Conservation (phyloP, 2,888 invertebrate species). For the Drosophila quinaria region DNA sequence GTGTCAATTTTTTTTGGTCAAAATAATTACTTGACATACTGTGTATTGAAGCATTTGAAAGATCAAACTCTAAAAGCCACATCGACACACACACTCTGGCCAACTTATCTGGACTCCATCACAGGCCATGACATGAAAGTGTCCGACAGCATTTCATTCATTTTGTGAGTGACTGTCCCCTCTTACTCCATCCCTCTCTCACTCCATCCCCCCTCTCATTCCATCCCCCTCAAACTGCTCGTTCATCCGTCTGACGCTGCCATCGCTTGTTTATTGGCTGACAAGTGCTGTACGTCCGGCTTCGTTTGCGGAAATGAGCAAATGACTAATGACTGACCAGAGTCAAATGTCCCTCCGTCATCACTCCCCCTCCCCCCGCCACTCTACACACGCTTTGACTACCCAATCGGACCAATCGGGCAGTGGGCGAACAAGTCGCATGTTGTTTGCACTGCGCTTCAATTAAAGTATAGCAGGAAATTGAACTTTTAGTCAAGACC, state of each 20-base stretch:
- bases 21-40: no score
- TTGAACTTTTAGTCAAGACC: slow-evolving; percentile 75
- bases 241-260: slow-evolving; percentile 27
- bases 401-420: slow-evolving; percentile 10
- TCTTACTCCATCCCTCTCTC: neutral
- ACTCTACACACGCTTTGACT: neutral
- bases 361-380: neutral
- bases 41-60: neutral
- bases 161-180: slow-evolving; percentile 17
- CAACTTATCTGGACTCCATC: slow-evolving; percentile 28
- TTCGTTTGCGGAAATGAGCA: slow-evolving; percentile 79
- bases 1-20: no score
- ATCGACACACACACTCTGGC: neutral
- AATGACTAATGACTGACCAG: slow-evolving; percentile 81
- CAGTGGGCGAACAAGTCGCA: slow-evolving; percentile 31
- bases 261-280: slow-evolving; percentile 78
- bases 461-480: slow-evolving; percentile 79
- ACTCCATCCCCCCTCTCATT: neutral
- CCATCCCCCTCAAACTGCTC: neutral
- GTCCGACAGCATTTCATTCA: slow-evolving; percentile 53
- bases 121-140: slow-evolving; percentile 34
- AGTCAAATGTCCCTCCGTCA: slow-evolving; percentile 37
- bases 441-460: slow-evolving; percentile 72
- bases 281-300: slow-evolving; percentile 81
- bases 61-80: neutral